A percentile compares a stretch with the other conserved stretches of the same genome.
Conservation (phyloP, 1,140 invertebrate genomes). For the Pseudobourletiella spinata region DNA sequence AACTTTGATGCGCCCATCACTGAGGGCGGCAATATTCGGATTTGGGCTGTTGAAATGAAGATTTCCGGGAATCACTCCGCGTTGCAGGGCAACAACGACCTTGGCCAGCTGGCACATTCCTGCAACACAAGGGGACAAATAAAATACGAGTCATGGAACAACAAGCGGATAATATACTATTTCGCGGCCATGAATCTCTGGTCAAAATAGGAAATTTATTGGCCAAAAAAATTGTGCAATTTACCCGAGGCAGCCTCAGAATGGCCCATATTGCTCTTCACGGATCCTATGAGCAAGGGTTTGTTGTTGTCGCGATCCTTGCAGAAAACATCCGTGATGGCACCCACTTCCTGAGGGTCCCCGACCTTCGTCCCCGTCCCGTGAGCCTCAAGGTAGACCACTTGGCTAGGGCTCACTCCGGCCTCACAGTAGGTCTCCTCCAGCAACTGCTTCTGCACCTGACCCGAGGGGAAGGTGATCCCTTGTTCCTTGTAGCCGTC, state of each 20-base stretch:
- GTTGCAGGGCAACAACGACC: constrained; percentile 82
- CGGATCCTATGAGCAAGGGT: constrained; percentile 83
- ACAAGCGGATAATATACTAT: too few relatives aligned
- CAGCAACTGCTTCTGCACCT: constrained; percentile 39
- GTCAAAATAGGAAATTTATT: neutral
- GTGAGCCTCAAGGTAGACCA: constrained; percentile 45
- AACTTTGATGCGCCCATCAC: constrained; percentile 77
- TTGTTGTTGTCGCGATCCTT: constrained; percentile 54
- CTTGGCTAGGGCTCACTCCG: constrained; percentile 39
- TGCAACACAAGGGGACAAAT: neutral
- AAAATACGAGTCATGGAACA: neutral
- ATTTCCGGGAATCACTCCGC: constrained; percentile 75
- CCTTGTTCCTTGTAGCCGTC: constrained; percentile 47
- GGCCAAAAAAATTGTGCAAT: neutral
- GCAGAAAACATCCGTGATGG: constrained; percentile 86
- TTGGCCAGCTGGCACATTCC: constrained; percentile 55
- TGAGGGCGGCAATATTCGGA: constrained; percentile 73
- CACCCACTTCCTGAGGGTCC: constrained; percentile 92
- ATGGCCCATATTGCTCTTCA: constrained; percentile 98
- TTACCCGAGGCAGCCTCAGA: constrained; percentile 77
- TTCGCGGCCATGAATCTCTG: too few relatives aligned
- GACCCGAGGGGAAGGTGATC: constrained; percentile 42
- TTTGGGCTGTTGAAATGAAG: constrained; percentile 83
- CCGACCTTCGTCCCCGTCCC: constrained; percentile 58
- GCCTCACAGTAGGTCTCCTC: constrained; percentile 40